Evolutionary conservation across 1,140 invertebrate species (phyloP), one percentile per base, ranked within the genome.

Genomic region (Pachypeltis micranthus): DNA sequence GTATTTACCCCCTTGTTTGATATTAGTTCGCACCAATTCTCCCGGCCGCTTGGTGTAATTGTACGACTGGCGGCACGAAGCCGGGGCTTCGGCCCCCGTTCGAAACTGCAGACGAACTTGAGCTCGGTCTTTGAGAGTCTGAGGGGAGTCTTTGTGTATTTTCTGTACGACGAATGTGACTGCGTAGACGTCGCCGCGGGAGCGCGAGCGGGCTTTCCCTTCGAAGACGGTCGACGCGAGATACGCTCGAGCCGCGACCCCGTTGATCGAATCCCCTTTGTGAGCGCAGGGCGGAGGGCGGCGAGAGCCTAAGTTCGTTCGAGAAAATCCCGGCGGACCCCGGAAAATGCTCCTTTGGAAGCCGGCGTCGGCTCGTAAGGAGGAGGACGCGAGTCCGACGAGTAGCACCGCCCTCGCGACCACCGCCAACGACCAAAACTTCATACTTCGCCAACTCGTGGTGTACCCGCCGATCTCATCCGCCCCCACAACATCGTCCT

Each of bases 151-250:
- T 70, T 84, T 84, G 70, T 80, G 81, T 58, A 83, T 79, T 29
- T 79, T 75, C 66, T 79, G 77, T 56, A 85, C 82, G 69, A 83
- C 81, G 72, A 85, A 84, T 16, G 83, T 83, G 63, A 82, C 82
- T 51, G 80, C 80, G 73, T 83, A 83, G 68, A 78, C 80, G 28
- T 77, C 77, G 23, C 78, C 75, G 61, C 76, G 72, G 26, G 78
- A 76, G 76, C 80, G 79, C 29, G 83, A 84, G 19, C 80, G 77
- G 21, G 79, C 81, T 69, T 83, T 83, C 26, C 82, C 83, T 72
- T 80, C 79, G 72, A 84, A 83, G 16, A 84, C 80, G 10, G 80
- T 81, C 58, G 79, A 81, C 63, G 83, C 82, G 28, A 78, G 72
- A 69, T 73, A 82, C 3, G 82, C 81, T 44, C 81, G 72, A 64